Evolutionary conservation across 2,888 invertebrate genomes (phyloP).

Genomic region (Lasioglossum figueresi): DNA sequence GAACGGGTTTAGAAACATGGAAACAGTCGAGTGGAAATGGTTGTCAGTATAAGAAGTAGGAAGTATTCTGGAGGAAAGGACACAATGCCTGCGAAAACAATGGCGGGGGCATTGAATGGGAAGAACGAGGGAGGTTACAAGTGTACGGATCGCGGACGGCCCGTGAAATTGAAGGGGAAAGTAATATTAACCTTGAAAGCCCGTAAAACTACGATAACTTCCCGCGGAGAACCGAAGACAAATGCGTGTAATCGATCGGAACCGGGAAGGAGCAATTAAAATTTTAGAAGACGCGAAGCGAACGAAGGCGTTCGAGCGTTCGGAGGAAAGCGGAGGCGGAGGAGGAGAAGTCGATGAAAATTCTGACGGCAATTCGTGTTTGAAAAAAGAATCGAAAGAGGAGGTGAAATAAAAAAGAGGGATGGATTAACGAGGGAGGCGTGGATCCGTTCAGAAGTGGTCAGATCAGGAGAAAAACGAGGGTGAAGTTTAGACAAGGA

Average conservation of each 20-base stretch:
- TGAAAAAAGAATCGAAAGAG: not conserved
- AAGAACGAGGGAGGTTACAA: not conserved
- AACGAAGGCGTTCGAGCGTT: not conserved
- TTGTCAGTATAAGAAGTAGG: not conserved
- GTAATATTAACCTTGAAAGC: constrained; percentile 7
- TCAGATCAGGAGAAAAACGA: constrained; percentile 24
- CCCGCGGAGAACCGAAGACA: not conserved
- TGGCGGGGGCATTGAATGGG: not conserved
- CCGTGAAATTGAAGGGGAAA: not conserved
- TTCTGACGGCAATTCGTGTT: constrained; percentile 13
- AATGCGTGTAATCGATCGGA: not conserved
- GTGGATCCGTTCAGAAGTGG: constrained; percentile 41
- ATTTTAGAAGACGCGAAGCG: not conserved
- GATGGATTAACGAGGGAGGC: constrained; percentile 38
- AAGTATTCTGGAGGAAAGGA: not conserved
- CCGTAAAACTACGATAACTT: not conserved
- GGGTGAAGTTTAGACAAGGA: constrained; percentile 29
- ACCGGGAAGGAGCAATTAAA: not conserved
- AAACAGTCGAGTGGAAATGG: not conserved
- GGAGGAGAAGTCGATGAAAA: not conserved
- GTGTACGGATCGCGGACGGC: not conserved
- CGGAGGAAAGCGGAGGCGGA: too few relatives aligned
- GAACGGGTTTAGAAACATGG: not conserved
- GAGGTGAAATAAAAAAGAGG: not conserved
- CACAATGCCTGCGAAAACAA: not conserved